Evolutionary conservation across 2,113 vertebrate genomes (phyloP), one percentile per base, ranked within the genome.

Genomic region (Salvelinus alpinus): DNA sequence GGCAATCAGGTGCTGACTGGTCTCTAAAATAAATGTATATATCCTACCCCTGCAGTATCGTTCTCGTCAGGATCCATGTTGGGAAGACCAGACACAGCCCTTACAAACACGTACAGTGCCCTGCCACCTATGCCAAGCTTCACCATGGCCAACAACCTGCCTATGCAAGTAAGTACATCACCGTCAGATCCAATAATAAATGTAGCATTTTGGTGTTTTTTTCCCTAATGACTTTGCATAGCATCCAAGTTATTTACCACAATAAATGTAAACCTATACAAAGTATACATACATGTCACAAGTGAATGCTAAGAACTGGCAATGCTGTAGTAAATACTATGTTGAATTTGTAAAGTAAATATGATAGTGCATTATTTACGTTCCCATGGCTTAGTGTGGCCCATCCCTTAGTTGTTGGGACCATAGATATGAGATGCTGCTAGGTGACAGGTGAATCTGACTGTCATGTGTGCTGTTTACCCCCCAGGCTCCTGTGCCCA

Each of bases 111-210:
- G 0, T 99, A 99, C 93, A 95, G 96, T 0, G 95, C 95, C 29
- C 92, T 99, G 89, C 96, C 96, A 9, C 94, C 96, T 76, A 98
- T 99, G 96, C 97, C 98, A 84, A 98, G 95, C 90, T 99, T 99
- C 91, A 98, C 96, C 86, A 98, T 99, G 98, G 95, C 96, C 60
- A 97, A 97, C 90, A 99, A 97, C 91, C 94, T 99, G 92, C 96
- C 98, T 93, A 97, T 99, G 95, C 98, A 99, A 96, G 98, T 99
- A 93, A 95, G 97, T 93, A 82, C 79, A 67, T 44, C 38, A n/a
- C 62, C n/a, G 64, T 48, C 44, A 44, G 38, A 44, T 44, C 22
- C 5, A 11, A 22, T n/a, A 16, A 25, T 18, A 22, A 70, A n/a
- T 8, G n/a, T 20, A 44, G n/a, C n/a, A 47, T 70, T 18, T 14